phyloP scores from a whole-genome alignment of 35 echinoderm and acorn worm species.

The Apostichopus japonicus region DNA sequence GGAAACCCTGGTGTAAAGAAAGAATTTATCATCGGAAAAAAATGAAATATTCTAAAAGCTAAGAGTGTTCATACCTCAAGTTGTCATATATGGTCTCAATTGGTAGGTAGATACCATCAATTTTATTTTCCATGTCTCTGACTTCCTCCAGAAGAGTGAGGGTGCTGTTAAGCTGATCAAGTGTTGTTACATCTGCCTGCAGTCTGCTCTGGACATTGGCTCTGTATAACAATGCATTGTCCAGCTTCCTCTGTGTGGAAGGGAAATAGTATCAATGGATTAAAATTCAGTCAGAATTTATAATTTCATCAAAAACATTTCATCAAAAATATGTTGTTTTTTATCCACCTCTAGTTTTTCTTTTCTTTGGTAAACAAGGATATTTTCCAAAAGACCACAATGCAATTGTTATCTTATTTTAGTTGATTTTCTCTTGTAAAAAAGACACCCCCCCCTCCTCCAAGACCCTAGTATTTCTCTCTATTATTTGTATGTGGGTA shows the following conservation, averaged over 20 bases:
- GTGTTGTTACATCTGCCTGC: constrained; percentile 80
- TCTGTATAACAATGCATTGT: constrained; percentile 91
- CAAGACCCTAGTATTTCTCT: too few relatives aligned
- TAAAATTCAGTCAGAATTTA: background rate
- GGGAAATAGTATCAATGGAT: constrained; percentile 3
- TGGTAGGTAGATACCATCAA: constrained; percentile 94
- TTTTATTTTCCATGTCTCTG: constrained; percentile 98
- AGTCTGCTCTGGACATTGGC: constrained; percentile 68
- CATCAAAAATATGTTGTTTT: too few relatives aligned
- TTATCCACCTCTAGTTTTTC: too few relatives aligned
- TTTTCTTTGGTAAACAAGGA: too few relatives aligned
- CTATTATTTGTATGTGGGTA: too few relatives aligned
- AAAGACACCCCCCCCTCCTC: too few relatives aligned
- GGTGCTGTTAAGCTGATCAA: constrained; percentile 94
- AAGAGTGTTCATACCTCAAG: constrained; percentile 63
- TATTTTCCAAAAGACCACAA: too few relatives aligned
- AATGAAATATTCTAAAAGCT: too few relatives aligned
- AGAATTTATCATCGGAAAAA: too few relatives aligned
- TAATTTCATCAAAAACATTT: background rate
- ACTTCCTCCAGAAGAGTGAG: constrained; percentile 96
- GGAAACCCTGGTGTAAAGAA: too few relatives aligned
- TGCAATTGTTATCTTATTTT: too few relatives aligned
- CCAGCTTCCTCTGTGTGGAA: constrained; percentile 75
- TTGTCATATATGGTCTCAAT: constrained; percentile 97
- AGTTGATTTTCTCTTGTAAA: too few relatives aligned